Base-by-base conservation (phyloP, 2,888 invertebrate species). In the Drosophila prolongata region DNA sequence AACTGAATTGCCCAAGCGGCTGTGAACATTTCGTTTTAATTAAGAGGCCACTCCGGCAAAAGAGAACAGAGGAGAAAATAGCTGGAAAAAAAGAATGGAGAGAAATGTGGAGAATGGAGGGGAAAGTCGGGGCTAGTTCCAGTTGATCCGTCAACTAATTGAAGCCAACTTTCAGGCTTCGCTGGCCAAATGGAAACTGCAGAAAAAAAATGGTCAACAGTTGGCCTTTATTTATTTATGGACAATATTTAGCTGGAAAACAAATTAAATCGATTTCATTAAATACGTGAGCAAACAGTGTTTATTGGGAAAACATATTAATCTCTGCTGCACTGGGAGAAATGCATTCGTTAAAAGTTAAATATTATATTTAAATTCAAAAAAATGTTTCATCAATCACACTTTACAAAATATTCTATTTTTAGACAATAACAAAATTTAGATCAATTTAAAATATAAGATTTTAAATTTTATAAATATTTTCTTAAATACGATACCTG, bases 11-110 rank as follows among this genome's bases (percentile, higher is more conserved):
- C 62, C 54, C 54, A 71, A 70, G 50, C 47, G 49, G 62, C 72
- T 72, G 72, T 55, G 64, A 70, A 70, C 72, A 72, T 72, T 71
- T 71, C 56, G 73, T 72, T 72, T 71, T 71, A 71, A 71, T 71
- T 71, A 71, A 71, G 70, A 71, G 70, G 37, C 70, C 70, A 44
- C 49, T 49, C 42, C n/a, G 62, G 47, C 62, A 27, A 47, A 35
- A 34, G 30, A 34, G 40, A 60, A 47, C 19, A 30, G 30, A 11
- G 13, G 14, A 43, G 34, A 14, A 47, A 46, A 44, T 16, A 11
- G 14, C 11, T 14, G 11, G 43, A 38, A 62, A 10, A 62, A 16
- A 19, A 30, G 43, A 46, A 14, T 38, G 13, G 8, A 14, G 10
- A 44, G 19, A 14, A 16, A n/a, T 24, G 16, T 3, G 5, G 4